phyloP scores from a whole-genome alignment of 2,113 vertebrate species.

The Hiodon alosoides region DNA sequence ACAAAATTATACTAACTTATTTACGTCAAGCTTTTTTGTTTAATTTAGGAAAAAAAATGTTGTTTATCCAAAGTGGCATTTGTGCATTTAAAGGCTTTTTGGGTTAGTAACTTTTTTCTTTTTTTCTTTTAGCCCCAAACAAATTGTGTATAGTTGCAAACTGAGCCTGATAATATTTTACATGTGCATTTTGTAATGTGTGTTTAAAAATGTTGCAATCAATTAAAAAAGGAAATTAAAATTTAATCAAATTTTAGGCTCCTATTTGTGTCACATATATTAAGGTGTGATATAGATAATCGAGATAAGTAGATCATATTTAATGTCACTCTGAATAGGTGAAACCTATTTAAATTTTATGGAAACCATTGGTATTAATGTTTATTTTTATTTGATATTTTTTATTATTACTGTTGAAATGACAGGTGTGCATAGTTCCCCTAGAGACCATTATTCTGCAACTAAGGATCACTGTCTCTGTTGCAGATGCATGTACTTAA shows the following conservation, averaged over 20 bases:
- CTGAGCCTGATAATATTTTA: conserved; percentile 82
- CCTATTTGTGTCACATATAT: neutral
- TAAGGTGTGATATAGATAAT: no score
- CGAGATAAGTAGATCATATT: no score
- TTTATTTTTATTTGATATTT: no score
- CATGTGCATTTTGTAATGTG: conserved; percentile 64
- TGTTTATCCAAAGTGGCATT: conserved; percentile 81
- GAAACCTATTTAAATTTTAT: no score
- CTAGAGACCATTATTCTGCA: no score
- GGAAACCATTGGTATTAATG: no score
- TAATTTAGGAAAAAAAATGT: conserved; percentile 60
- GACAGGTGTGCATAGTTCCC: no score
- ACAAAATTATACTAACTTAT: conserved; percentile 99
- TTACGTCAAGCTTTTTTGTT: conserved; percentile 83
- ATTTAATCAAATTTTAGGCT: conserved; percentile 6
- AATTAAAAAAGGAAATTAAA: conserved; percentile 37
- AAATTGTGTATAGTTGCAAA: conserved; percentile 78
- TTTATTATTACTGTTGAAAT: no score
- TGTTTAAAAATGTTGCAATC: conserved; percentile 44
- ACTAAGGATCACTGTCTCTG: no score
- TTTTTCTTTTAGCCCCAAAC: conserved; percentile 63
- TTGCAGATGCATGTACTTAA: no score
- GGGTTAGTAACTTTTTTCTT: conserved; percentile 55
- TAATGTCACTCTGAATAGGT: no score
- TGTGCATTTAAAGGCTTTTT: conserved; percentile 84